Evolutionary conservation across 2,797 vertebrate species (phyloP), one percentile per base, ranked within the genome.

Genomic region (Chrosomus eos): DNA sequence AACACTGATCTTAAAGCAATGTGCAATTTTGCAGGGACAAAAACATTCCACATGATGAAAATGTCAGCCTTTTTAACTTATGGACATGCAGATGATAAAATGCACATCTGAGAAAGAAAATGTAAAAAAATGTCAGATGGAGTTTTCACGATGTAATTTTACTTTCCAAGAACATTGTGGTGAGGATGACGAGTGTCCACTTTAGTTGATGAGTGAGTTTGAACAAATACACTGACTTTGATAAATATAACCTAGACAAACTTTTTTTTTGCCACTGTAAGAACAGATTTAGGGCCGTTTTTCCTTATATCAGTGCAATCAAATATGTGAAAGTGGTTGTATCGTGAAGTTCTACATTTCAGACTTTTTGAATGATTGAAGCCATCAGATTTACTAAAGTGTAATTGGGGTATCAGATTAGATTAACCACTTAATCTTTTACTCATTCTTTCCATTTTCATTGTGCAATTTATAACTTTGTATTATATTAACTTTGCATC

Each of bases 361-460:
- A 51, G 5, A 48, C 77, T 14, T 79, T 74, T 45, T 66, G 9
- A 73, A 51, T 79, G 58, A 40, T 33, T 62, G 13, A 75, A 74
- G 31, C 74, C 36, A 77, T 77, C 72, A 71, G 51, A 38, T 48
- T 19, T 23, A 85, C 36, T 55, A 68, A 48, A 1, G 38, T 28
- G 21, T 76, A 77, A 78, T 78, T 78, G 80, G 45, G 33, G 13
- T 72, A 21, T 78, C 73, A 66, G 80, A 53, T 78, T 38, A 60
- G 26, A 45, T 51, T 77, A 60, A 53, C 19, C 55, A 74, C 36
- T 70, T 73, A 19, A n/a, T 45, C 23, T 80, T 70, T 62, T 13
- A 18, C 31, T 40, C 21, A n/a, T 45, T 1, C 55, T 75, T 36
- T 67, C 62, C 19, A 43, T 14, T 64, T 40, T 55, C 8, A 43